Conservation (phyloP, 1,140 invertebrate species). For the Caenorhabditis brenneri region DNA sequence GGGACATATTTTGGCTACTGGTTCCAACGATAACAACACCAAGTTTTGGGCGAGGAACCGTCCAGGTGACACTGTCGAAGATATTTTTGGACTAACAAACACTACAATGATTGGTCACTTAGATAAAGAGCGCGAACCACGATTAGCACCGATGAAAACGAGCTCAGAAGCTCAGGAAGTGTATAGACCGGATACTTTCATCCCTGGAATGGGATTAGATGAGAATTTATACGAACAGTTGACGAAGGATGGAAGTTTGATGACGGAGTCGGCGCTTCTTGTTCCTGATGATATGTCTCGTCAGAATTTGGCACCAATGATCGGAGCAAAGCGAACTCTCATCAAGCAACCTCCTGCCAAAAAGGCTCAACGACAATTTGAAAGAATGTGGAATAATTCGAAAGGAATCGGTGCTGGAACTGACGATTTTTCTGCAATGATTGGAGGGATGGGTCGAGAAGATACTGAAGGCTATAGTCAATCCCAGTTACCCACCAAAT, state of each 20-base stretch:
- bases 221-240: conserved; percentile 73
- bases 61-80: conserved; percentile 95
- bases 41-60: conserved; percentile 99
- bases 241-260: conserved; percentile 58
- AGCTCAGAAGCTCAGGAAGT: neutral
- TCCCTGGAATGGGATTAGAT: conserved; percentile 93
- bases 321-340: conserved; percentile 50
- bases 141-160: neutral
- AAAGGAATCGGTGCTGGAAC: conserved; percentile 18
- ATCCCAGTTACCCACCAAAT: neutral
- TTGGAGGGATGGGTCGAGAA: neutral
- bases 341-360: conserved; percentile 69
- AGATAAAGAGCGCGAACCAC: conserved; percentile 47
- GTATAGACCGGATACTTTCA: neutral
- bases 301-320: neutral
- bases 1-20: conserved; percentile 88
- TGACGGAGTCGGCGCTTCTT: conserved; percentile 32
- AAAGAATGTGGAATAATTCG: conserved; percentile 65
- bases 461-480: neutral
- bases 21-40: conserved; percentile 71
- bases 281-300: conserved; percentile 56
- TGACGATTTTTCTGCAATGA: conserved; percentile 8
- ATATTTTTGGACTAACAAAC: conserved; percentile 76
- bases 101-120: conserved; percentile 45
- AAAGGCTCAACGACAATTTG: conserved; percentile 67